Conservation (phyloP, 2,888 invertebrate species). For the Nasonovia ribisnigri region DNA sequence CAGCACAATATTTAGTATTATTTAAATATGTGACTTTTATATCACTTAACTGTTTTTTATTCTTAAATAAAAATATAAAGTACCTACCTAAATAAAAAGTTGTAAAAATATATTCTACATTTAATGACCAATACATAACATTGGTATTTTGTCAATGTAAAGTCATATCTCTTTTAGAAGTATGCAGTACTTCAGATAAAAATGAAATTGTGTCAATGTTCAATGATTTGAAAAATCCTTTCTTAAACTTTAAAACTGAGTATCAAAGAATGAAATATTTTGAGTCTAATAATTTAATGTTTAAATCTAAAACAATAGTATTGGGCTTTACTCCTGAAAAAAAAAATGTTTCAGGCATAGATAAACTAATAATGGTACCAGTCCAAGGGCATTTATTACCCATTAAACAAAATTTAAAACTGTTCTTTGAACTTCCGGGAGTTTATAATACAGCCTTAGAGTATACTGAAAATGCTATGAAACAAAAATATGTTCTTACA, state of each 20-base stretch:
- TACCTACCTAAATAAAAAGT: too few relatives aligned
- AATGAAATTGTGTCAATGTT: background rate
- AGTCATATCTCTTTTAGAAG: too few relatives aligned
- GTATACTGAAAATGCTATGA: background rate
- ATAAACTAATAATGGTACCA: background rate
- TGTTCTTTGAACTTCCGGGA: background rate
- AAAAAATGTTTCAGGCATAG: background rate
- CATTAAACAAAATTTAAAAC: background rate
- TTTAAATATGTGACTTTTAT: too few relatives aligned
- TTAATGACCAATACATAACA: too few relatives aligned
- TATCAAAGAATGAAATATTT: background rate
- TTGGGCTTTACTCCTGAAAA: background rate
- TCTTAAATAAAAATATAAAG: too few relatives aligned
- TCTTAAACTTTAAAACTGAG: background rate
- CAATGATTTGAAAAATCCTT: background rate
- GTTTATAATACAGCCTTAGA: background rate
- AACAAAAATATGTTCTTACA: background rate
- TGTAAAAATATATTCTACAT: too few relatives aligned
- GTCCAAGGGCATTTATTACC: background rate
- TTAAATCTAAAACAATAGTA: background rate
- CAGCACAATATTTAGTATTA: too few relatives aligned
- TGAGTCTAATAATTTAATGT: background rate
- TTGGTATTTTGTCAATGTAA: too few relatives aligned
- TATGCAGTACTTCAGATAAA: too few relatives aligned
- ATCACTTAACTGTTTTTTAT: too few relatives aligned